Evolutionary conservation across 2,888 invertebrate species (phyloP).

Genomic region (Ormyrus pomaceus): DNA sequence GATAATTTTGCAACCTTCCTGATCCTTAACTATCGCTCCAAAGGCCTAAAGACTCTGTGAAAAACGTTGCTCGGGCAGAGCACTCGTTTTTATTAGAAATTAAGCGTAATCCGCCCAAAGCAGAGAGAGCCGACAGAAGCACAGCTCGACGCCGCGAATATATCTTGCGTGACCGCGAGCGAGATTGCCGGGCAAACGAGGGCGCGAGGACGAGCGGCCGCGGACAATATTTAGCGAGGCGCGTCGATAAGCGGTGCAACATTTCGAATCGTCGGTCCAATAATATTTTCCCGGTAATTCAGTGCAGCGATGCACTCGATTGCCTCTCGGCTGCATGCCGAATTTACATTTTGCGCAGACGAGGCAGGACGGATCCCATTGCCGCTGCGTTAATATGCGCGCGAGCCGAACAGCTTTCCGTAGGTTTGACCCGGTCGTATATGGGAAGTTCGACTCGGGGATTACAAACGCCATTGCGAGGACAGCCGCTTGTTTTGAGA

Average conservation of each 20-base stretch:
- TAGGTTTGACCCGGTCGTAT: not conserved
- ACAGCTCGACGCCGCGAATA: not conserved
- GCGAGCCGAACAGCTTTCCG: not conserved
- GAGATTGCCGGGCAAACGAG: not conserved
- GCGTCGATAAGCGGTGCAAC: conserved; percentile 20
- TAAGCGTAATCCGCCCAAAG: too few relatives aligned
- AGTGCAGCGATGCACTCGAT: not conserved
- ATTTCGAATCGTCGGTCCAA: conserved; percentile 5
- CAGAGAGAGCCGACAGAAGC: too few relatives aligned
- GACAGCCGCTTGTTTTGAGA: not conserved
- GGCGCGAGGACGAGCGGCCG: conserved; percentile 1
- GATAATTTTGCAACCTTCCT: too few relatives aligned
- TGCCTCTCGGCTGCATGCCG: not conserved
- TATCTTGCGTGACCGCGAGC: not conserved
- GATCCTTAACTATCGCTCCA: too few relatives aligned
- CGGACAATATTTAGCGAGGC: conserved; percentile 16
- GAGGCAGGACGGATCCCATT: too few relatives aligned
- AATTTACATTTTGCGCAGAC: not conserved
- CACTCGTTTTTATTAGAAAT: too few relatives aligned
- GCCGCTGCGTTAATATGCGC: not conserved
- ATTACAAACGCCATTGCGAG: not conserved
- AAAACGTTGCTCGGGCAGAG: too few relatives aligned
- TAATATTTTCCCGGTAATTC: conserved; percentile 43
- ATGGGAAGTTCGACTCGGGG: too few relatives aligned
- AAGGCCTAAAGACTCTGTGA: too few relatives aligned